Conservation (phyloP, 92 coral and sea anemone genomes). For the Diadumene lineata region DNA sequence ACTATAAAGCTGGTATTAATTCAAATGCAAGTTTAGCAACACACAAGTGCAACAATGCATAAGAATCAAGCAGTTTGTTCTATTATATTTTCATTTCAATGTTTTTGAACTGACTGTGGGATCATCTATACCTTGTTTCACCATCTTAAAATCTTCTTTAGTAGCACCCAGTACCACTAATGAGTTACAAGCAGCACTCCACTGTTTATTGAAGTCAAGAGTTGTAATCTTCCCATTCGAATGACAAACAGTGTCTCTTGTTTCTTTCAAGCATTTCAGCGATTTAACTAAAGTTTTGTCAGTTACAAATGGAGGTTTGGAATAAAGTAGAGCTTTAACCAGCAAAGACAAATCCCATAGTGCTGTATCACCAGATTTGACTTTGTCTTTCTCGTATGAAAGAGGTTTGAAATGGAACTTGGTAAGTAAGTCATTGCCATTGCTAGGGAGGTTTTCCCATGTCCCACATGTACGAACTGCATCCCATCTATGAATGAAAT, state of each 20-base stretch:
- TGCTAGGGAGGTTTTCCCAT: conserved; percentile 1
- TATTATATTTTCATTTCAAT: no score
- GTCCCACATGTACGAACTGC: not conserved
- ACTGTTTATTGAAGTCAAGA: not conserved
- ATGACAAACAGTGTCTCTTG: conserved; percentile 8
- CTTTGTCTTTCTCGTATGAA: conserved; percentile 5
- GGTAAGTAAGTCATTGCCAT: conserved; percentile 8
- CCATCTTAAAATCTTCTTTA: conserved; percentile 7
- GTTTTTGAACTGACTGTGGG: not conserved
- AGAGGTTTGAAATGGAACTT: conserved; percentile 11
- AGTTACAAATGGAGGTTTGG: not conserved
- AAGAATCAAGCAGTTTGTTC: no score
- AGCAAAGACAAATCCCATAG: conserved; percentile 6
- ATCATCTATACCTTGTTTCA: conserved; percentile 7
- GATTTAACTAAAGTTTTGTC: not conserved
- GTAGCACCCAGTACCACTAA: conserved; percentile 6
- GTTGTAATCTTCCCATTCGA: not conserved
- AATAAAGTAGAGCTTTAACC: not conserved
- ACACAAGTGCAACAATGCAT: no score
- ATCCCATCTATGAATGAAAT: conserved; percentile 9
- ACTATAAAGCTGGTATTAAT: no score
- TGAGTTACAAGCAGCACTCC: conserved; percentile 20
- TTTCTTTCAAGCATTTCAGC: conserved; percentile 12
- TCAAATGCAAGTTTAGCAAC: no score
- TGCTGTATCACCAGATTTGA: conserved; percentile 15